Evolutionary conservation across 2,888 invertebrate genomes (phyloP), one percentile per base, ranked within the genome.

Genomic region (Clepsis dumicolana): DNA sequence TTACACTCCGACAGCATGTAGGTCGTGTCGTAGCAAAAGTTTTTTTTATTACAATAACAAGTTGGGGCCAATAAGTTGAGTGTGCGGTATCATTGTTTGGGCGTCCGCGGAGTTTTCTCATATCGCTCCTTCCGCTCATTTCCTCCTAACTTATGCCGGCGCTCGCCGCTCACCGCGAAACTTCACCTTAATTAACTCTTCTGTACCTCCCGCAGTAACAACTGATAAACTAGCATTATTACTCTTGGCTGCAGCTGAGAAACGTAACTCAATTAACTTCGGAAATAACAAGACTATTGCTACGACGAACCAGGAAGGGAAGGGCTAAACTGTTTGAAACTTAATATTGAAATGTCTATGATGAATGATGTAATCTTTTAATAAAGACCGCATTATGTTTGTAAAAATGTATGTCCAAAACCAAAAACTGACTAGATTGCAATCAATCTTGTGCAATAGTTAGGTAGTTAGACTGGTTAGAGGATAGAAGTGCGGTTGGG

Each of bases 131-230:
- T 79, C 79, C 78, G 77, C 77, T 77, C 77, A 74, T 81, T 69
- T 79, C 75, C 72, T 73, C 77, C 73, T 79, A 82, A 85, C 83
- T 85, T 83, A 77, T 77, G 78, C 80, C 77, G 74, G 53, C 62
- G 75, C 79, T 77, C 74, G 65, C 56, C 41, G 65, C 64, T 71
- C 75, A 74, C 72, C 73, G 80, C 79, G 77, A 75, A 88, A 88
- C 82, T 90, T 87, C 82, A 82, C 80, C 84, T 88, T 91, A 90
- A 91, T 90, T 89, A 91, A 90, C 85, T 88, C 83, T 76, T 82
- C 79, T 78, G 79, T 75, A 77, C 79, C 78, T 72, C 73, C 70
- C 76, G 73, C 72, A 73, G 79, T 77, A 64, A 72, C 80, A 80
- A 80, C 81, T 82, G 83, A 83, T 84, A 81, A 86, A 84, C 82